Evolutionary conservation across 2,113 vertebrate genomes (phyloP).

Genomic region (Urocolius indicus): DNA sequence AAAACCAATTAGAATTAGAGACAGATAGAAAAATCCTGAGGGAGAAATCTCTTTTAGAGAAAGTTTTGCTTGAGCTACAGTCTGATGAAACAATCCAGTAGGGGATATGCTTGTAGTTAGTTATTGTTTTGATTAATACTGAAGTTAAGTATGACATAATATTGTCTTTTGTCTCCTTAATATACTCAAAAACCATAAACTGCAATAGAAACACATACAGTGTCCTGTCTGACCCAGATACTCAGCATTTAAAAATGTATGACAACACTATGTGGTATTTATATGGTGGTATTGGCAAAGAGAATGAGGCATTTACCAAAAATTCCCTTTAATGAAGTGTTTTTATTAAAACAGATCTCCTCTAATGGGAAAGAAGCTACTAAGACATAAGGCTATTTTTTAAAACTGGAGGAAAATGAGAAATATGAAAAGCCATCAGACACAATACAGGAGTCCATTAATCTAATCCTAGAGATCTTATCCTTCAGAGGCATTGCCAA

Average conservation of each 20-base stretch:
- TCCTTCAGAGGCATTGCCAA: neutral
- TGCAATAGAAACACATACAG: neutral
- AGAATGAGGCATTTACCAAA: neutral
- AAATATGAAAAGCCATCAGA: conserved; percentile 8
- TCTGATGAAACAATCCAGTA: neutral
- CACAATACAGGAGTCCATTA: conserved; percentile 7
- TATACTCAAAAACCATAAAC: neutral
- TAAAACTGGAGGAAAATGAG: neutral
- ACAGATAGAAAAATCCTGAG: neutral
- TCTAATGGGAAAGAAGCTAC: neutral
- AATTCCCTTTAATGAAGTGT: neutral
- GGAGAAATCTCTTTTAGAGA: neutral
- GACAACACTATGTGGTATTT: neutral
- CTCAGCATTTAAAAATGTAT: neutral
- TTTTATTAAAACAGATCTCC: neutral
- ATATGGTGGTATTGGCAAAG: neutral
- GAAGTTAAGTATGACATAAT: neutral
- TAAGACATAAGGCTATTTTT: neutral
- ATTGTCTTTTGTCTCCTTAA: neutral
- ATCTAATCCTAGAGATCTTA: neutral
- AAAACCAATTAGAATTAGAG: neutral
- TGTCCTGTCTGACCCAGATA: neutral
- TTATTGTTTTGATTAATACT: neutral
- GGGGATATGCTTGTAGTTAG: neutral
- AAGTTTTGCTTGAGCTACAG: neutral